Percentiles rank a stretch among this genome's conserved stretches.
Evolutionary conservation across 2,797 vertebrate species (phyloP).

Genomic region (Buphagus erythrorhynchus): DNA sequence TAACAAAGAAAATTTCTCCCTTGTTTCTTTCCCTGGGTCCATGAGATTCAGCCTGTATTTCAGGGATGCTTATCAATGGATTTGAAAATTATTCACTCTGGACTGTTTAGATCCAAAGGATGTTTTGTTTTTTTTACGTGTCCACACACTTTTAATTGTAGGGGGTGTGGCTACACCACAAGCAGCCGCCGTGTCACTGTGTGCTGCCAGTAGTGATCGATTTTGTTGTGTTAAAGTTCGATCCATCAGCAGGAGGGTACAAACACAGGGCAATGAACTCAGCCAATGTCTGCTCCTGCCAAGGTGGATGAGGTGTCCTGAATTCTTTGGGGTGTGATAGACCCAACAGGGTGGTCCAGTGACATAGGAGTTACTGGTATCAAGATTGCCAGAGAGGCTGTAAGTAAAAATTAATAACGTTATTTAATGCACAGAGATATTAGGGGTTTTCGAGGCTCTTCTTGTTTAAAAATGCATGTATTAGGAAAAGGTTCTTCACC

Average conservation of each 20-base stretch:
- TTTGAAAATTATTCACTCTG: neutral
- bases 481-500: neutral
- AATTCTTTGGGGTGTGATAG: neutral
- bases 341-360: neutral
- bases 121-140: neutral
- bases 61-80: neutral
- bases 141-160: neutral
- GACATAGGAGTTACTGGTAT: neutral
- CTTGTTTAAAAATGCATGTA: neutral
- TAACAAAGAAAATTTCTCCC: neutral
- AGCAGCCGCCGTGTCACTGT: rapidly evolving
- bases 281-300: neutral
- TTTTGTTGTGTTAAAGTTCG: neutral
- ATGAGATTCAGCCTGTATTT: neutral
- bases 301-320: neutral
- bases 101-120: neutral
- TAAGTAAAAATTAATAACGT: neutral
- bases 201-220: neutral
- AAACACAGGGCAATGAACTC: neutral
- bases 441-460: rapidly evolving
- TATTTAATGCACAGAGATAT: neutral
- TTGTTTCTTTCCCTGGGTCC: neutral
- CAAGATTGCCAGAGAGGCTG: neutral
- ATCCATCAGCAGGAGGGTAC: neutral
- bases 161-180: neutral